A percentile compares a stretch with the other conserved stretches of the same genome.
phyloP scores from a whole-genome alignment of 2,888 invertebrate species.

The Meliscaeva auricollis region DNA sequence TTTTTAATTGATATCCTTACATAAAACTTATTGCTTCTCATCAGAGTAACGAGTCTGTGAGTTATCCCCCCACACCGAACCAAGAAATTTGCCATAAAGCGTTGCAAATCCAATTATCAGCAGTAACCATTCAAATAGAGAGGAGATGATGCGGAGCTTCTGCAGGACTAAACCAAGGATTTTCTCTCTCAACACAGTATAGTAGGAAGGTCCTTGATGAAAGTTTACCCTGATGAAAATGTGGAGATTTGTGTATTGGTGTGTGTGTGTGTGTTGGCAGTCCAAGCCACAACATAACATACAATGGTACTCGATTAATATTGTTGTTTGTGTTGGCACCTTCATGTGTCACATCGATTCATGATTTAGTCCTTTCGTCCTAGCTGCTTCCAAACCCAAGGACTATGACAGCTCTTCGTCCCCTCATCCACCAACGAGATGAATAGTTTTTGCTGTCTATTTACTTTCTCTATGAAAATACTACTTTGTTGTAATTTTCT shows the following conservation, averaged over 20 bases:
- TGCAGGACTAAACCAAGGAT: too few species aligned
- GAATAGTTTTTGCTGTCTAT: not conserved
- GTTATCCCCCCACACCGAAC: not conserved
- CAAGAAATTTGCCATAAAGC: slow-evolving; percentile 56
- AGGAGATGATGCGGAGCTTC: slow-evolving; percentile 30
- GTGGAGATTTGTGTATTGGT: not conserved
- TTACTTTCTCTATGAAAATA: not conserved
- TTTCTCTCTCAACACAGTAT: too few species aligned
- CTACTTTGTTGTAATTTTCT: slow-evolving; percentile 12
- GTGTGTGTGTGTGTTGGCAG: not conserved
- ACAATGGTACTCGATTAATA: slow-evolving; percentile 26
- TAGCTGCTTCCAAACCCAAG: not conserved
- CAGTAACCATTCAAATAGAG: slow-evolving; percentile 59
- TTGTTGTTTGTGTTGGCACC: slow-evolving; percentile 58
- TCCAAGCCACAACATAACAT: slow-evolving; percentile 42
- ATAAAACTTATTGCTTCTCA: slow-evolving; percentile 70
- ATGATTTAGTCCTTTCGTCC: slow-evolving; percentile 57
- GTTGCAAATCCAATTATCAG: slow-evolving; percentile 76
- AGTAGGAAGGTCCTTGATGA: slow-evolving; percentile 56
- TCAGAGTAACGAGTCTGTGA: slow-evolving; percentile 21
- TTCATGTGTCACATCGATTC: slow-evolving; percentile 69
- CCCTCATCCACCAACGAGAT: too few species aligned
- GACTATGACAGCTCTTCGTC: not conserved
- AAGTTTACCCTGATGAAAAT: slow-evolving; percentile 56
- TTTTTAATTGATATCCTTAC: slow-evolving; percentile 76